A percentile compares a stretch with the other conserved stretches of the same genome.
Conservation (phyloP, 2,888 invertebrate genomes). For the Agrilus biguttatus region DNA sequence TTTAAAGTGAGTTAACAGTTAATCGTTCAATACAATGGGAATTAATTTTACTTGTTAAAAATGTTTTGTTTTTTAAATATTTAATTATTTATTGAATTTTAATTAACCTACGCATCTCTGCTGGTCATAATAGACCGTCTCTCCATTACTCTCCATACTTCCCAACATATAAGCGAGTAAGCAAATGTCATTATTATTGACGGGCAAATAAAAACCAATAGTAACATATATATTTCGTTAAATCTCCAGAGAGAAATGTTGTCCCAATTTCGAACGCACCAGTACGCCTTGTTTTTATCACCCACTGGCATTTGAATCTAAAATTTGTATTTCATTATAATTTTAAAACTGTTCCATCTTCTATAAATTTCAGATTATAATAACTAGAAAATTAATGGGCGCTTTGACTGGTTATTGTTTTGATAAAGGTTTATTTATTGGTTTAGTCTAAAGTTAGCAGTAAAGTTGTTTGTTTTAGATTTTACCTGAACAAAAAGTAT, state of each 20-base stretch:
- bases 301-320: conserved; percentile 24
- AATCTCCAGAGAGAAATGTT: conserved; percentile 32
- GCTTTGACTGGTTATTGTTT: too few relatives aligned
- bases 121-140: conserved; percentile 42
- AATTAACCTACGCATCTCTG: conserved; percentile 30
- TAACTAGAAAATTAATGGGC: too few relatives aligned
- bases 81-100: not conserved
- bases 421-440: too few relatives aligned
- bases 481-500: conserved; percentile 46
- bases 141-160: conserved; percentile 48
- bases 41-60: too few relatives aligned
- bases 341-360: not conserved
- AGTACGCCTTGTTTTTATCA: conserved; percentile 29
- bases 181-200: conserved; percentile 48
- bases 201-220: conserved; percentile 46
- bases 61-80: too few relatives aligned
- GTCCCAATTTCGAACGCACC: conserved; percentile 44
- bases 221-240: conserved; percentile 49
- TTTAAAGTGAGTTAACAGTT: too few relatives aligned
- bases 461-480: not conserved
- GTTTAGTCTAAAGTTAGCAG: too few relatives aligned
- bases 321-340: conserved; percentile 5
- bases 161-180: conserved; percentile 48
- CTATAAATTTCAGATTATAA: too few relatives aligned
- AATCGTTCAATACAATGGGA: too few relatives aligned